Base-by-base conservation (phyloP, 2,888 invertebrate genomes). In the Coenonympha arcania region DNA sequence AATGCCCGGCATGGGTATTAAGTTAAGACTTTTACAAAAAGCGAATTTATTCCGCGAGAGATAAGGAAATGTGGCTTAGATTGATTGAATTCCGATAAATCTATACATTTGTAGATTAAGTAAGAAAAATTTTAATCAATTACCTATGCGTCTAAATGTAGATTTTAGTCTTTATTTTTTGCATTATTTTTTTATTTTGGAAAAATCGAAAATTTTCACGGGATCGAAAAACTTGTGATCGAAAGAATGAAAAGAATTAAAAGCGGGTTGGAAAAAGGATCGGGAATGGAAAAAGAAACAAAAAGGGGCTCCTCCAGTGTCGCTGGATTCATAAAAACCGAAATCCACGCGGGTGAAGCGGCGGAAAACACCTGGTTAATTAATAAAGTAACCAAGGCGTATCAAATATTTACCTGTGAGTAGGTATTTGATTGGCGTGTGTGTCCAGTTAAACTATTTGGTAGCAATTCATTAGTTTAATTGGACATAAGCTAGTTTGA, bases 401-500 rank as follows among this genome's bases (percentile, higher is more conserved):
- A 19, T n/a, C 6, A 2, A 19, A 36, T 36, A 36, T 24, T 8
- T 24, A 40, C n/a, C 26, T 40, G 24, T 11, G 1, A 5, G 24
- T 40, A 16, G 5, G 1, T 18, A 19, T 36, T 19, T 19, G 19
- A 47, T 43, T 47, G 43, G 36, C 40, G 33, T 37, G 42, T 43
- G 31, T 39, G 26, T 36, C 44, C 31, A 3, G 5, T 44, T 26
- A 36, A 33, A 39, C 45, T 46, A 42, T 54, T 48, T 48, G 48
- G 33, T 34, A 22, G 26, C 37, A 31, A 51, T 51, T 51, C 42
- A 48, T 54, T 54, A 51, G 45, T 43, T 51, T 51, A 54, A 54
- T 54, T 54, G 51, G 37, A 48, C 48, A 45, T 46, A 46, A 48
- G 52, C 54, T 52, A 52, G 54, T 52, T 52, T 34, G 31, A 33